Evolutionary conservation across 2,113 vertebrate genomes (phyloP).

Genomic region (Gobio gobio): DNA sequence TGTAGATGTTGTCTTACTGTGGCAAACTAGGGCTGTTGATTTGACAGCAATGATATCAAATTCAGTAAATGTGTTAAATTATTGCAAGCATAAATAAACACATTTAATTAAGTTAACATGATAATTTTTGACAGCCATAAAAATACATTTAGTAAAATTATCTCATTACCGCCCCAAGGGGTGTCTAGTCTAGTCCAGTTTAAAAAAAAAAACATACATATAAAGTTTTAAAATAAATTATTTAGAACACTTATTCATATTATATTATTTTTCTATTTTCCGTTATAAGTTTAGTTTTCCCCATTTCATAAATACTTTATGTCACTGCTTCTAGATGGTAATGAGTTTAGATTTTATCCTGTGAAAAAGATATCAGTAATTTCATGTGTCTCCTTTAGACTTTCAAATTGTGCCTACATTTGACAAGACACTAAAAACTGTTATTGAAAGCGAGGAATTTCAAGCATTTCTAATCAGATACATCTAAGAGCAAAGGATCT

Average conservation of each 20-base stretch:
- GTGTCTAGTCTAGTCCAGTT: no score
- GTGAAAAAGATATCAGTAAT: not conserved
- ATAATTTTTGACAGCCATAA: no score
- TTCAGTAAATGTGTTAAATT: not conserved
- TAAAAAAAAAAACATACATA: no score
- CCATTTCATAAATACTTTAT: not conserved
- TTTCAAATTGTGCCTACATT: not conserved
- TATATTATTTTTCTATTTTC: no score
- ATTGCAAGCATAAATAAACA: not conserved
- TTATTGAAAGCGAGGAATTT: not conserved
- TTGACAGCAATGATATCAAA: not conserved
- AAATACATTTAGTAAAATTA: no score
- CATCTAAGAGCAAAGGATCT: not conserved
- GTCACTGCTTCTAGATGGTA: not conserved
- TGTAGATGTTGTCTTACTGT: not conserved
- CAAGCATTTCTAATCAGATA: not conserved
- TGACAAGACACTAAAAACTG: not conserved
- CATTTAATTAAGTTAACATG: not conserved
- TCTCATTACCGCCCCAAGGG: no score
- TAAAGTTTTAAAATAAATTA: no score
- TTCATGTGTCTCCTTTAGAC: not conserved
- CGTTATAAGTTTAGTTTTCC: not conserved
- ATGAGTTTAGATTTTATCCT: not conserved
- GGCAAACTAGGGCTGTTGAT: not conserved
- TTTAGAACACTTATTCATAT: no score